Percentiles rank a stretch among this genome's conserved stretches.
Evolutionary conservation across 2,888 invertebrate genomes (phyloP).

Genomic region (Cylloceria caligata): DNA sequence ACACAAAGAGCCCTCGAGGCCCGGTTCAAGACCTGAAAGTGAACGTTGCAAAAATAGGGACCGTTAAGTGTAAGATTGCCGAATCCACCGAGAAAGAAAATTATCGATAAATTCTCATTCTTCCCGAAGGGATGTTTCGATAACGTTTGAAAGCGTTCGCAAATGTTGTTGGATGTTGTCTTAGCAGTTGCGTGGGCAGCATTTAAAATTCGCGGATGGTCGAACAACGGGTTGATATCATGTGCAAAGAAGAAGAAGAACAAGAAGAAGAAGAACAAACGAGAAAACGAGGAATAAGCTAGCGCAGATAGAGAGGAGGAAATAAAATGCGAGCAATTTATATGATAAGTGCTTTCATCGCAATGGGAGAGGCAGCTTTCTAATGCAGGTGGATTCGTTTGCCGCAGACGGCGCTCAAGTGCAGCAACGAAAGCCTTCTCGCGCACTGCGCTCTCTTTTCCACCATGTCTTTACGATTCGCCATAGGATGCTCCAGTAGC

Average conservation of each 20-base stretch:
- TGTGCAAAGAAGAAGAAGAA: slow-evolving; percentile 49
- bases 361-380: slow-evolving; percentile 70
- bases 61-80: slow-evolving; percentile 70
- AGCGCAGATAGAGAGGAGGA: slow-evolving; percentile 49
- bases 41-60: slow-evolving; percentile 57
- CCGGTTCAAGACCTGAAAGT: slow-evolving; percentile 28
- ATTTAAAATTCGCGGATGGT: slow-evolving; percentile 16
- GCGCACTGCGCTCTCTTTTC: slow-evolving; percentile 33
- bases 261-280: slow-evolving; percentile 47
- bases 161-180: slow-evolving; percentile 11
- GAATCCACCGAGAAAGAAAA: slow-evolving; percentile 65
- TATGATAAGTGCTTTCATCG: slow-evolving; percentile 80
- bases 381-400: slow-evolving; percentile 74
- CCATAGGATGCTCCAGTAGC: slow-evolving; percentile 41
- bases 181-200: not conserved
- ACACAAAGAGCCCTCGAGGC: slow-evolving; percentile 39
- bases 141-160: slow-evolving; percentile 21
- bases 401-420: slow-evolving; percentile 70
- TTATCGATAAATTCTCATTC: slow-evolving; percentile 63
- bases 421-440: slow-evolving; percentile 49
- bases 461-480: slow-evolving; percentile 53
- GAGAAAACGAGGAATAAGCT: slow-evolving; percentile 43
- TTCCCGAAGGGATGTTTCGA: slow-evolving; percentile 29
- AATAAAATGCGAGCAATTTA: slow-evolving; percentile 77
- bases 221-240: slow-evolving; percentile 39